Conservation (phyloP, 1,140 invertebrate genomes). For the Zelostemma sp. region DNA sequence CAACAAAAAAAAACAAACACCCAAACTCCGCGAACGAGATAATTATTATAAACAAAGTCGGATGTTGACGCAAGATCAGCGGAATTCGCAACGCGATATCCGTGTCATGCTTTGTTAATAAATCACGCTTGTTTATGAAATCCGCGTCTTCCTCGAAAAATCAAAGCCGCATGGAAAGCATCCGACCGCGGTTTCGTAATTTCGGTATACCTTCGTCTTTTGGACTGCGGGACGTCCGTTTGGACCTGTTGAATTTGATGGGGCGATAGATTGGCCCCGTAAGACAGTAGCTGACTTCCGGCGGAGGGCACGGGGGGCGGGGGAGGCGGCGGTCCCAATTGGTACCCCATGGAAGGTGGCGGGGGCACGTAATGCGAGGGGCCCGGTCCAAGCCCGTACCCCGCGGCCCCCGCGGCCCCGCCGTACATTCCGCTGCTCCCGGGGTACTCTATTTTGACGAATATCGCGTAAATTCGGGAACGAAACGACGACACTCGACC, state of each 20-base stretch:
- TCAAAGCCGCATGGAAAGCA: no score
- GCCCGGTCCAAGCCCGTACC: slow-evolving; percentile 64
- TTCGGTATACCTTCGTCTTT: slow-evolving; percentile 71
- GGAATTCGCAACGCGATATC: not conserved
- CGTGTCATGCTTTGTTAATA: no score
- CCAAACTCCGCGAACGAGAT: no score
- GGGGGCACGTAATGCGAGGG: slow-evolving; percentile 72
- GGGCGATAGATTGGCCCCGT: slow-evolving; percentile 60
- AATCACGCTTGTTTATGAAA: no score
- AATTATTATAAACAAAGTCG: no score
- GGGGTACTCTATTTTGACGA: slow-evolving; percentile 67
- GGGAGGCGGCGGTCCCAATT: slow-evolving; percentile 63
- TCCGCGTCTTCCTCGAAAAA: no score
- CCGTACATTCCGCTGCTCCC: slow-evolving; percentile 68
- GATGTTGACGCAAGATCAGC: not conserved
- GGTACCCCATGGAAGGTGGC: slow-evolving; percentile 64
- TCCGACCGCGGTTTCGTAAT: no score
- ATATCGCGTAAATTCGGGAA: not conserved
- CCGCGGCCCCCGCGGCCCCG: slow-evolving; percentile 65
- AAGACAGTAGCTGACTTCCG: slow-evolving; percentile 66
- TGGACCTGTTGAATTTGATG: slow-evolving; percentile 66
- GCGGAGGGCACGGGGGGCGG: slow-evolving; percentile 53
- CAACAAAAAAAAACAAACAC: no score
- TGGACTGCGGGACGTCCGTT: slow-evolving; percentile 67
- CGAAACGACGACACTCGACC: not conserved